A percentile compares a stretch with the other conserved stretches of the same genome.
These are phyloP conservation scores for Azorinus chamasolen DNA, from an alignment of 2,888 invertebrate species.

Conservation along the genomic window DNA sequence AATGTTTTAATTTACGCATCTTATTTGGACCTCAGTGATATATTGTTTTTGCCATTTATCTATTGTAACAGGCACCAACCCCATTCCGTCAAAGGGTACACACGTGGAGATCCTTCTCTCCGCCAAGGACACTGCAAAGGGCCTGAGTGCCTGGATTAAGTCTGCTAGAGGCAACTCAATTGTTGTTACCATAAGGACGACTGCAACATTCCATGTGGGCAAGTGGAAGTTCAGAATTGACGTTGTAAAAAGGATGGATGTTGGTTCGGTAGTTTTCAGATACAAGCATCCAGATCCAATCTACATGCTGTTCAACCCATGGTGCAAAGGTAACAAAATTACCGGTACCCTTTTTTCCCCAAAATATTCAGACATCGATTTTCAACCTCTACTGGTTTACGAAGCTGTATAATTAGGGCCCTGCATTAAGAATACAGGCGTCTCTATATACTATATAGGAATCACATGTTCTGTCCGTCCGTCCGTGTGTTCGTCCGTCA, in stretches of 20 bases:
- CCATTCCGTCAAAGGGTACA: slow-evolving; percentile 73
- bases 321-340: slow-evolving; percentile 91
- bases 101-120: slow-evolving; percentile 74
- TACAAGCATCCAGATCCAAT: slow-evolving; percentile 87
- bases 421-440: no score
- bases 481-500: no score
- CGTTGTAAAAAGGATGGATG: slow-evolving; percentile 63
- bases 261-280: slow-evolving; percentile 46
- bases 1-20: no score
- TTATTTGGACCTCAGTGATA: no score
- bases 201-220: slow-evolving; percentile 74
- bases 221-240: slow-evolving; percentile 79
- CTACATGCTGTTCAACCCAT: slow-evolving; percentile 95
- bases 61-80: slow-evolving; percentile 68
- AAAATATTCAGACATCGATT: no score
- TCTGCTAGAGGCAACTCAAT: slow-evolving; percentile 48
- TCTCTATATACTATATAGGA: no score
- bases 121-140: slow-evolving; percentile 65
- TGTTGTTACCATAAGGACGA: slow-evolving; percentile 70
- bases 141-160: slow-evolving; percentile 77
- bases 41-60: no score
- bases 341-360: not conserved
- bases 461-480: no score
- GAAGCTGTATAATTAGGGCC: no score
- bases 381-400: no score